Evolutionary conservation across 2,888 invertebrate species (phyloP).

Genomic region (Coronaproctus castanopsis): DNA sequence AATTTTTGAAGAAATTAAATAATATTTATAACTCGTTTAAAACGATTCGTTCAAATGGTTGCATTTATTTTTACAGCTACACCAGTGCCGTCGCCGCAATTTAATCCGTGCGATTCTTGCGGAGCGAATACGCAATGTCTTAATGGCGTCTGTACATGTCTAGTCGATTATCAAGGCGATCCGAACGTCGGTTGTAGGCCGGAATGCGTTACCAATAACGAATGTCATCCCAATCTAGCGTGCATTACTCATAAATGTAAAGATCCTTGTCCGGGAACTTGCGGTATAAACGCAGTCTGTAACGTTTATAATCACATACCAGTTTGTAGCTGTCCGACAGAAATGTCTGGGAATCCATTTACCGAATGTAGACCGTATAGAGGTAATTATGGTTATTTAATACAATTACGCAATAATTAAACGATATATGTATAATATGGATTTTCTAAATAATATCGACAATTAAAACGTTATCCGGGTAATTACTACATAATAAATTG

Average conservation of each 20-base stretch:
- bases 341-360: slow-evolving; percentile 49
- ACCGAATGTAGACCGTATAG: slow-evolving; percentile 32
- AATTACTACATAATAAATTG: too few relatives aligned
- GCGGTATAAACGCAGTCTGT: slow-evolving; percentile 51
- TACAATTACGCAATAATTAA: too few relatives aligned
- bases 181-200: slow-evolving; percentile 48
- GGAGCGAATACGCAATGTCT: slow-evolving; percentile 67
- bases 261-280: slow-evolving; percentile 51
- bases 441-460: too few relatives aligned
- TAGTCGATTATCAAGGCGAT: slow-evolving; percentile 34
- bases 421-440: too few relatives aligned
- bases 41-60: too few relatives aligned
- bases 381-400: too few relatives aligned
- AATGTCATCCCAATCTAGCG: slow-evolving; percentile 45
- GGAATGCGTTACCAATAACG: slow-evolving; percentile 50
- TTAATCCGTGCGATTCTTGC: slow-evolving; percentile 35
- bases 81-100: background rate
- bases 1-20: too few relatives aligned
- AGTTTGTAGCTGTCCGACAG: slow-evolving; percentile 46
- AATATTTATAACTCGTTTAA: too few relatives aligned
- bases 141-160: slow-evolving; percentile 56
- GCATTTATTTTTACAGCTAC: too few relatives aligned
- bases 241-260: slow-evolving; percentile 47
- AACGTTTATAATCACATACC: slow-evolving; percentile 54
- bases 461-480: too few relatives aligned